Evolutionary conservation across 30 jellyfish, hydroid and myxozoan genomes (phyloP), one percentile per base, ranked within the genome.

Genomic region (Aurelia aurita): DNA sequence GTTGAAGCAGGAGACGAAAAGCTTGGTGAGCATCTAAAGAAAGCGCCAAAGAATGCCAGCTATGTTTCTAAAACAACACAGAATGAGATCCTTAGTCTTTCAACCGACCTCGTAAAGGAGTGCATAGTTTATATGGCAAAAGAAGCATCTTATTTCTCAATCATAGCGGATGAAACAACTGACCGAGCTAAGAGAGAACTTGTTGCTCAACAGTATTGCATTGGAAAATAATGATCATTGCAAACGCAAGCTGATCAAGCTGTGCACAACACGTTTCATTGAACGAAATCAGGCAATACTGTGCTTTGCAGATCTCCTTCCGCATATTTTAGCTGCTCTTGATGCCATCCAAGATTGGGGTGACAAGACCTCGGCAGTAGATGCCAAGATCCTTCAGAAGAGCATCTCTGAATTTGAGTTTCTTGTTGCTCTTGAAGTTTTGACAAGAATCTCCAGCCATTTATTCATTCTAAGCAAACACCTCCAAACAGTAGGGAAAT

Each of bases 101-200:
- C 69, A 45, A 34, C 69, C 69, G 39, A 35, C 45, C 57, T 35
- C 21, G 32, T 71, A 45, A 71, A 45, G 66, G 84, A 71, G 66
- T 43, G 45, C 66, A 71, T 71, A 43, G 69, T 49, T 71, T 43
- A 1, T 1, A 39, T 43, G 69, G 84, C 69, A 43, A 71, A 71
- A 22, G 69, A 49, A 43, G 69, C 49, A 45, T 43, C 66, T 1
- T 71, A 20, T 71, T 71, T 29, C 69, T 45, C 84, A 23, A 71
- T 71, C 66, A 43, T 71, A 23, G 84, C 35, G 23, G 73, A 71
- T 71, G 84, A 71, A 28, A 28, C 67, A 18, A 18, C 27, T n/a
- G 67, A 55, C 79, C 59, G 25, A 67, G 57, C 79, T 5, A 39
- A 39, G 14, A 71, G 69, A 49, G 84, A 71, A 35, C 84, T 45